Evolutionary conservation across 2,888 invertebrate genomes (phyloP).

Genomic region (Lathronympha strigana): DNA sequence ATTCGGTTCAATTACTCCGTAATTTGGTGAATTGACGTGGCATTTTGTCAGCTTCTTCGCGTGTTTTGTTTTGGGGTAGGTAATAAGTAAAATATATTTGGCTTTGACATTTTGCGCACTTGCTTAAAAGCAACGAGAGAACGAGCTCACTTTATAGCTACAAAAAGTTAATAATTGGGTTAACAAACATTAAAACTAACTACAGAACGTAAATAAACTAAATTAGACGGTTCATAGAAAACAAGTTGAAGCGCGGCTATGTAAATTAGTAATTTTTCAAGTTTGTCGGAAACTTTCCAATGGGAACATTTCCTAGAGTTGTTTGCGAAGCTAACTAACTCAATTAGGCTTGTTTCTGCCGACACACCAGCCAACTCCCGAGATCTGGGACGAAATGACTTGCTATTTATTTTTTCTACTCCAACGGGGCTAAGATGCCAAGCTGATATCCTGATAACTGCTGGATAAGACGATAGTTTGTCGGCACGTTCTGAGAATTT

Average conservation of each 20-base stretch:
- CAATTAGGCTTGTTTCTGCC: constrained; percentile 52
- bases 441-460: too few relatives aligned
- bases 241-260: constrained; percentile 43
- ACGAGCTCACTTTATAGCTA: background rate
- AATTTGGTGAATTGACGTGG: constrained; percentile 76
- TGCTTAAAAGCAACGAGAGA: background rate
- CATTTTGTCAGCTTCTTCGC: constrained; percentile 74
- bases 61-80: constrained; percentile 57
- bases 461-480: too few relatives aligned
- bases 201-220: constrained; percentile 12
- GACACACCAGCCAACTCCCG: constrained; percentile 45
- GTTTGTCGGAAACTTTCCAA: constrained; percentile 50
- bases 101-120: background rate
- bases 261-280: constrained; percentile 51
- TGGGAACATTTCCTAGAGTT: constrained; percentile 50
- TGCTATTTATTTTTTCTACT: constrained; percentile 46
- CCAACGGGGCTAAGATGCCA: too few relatives aligned
- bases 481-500: too few relatives aligned
- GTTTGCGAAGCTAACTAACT: constrained; percentile 52
- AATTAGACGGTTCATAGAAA: constrained; percentile 37
- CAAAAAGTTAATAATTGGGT: constrained; percentile 10
- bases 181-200: constrained; percentile 4
- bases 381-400: constrained; percentile 44
- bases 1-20: constrained; percentile 78
- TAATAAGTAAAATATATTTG: constrained; percentile 22